Evolutionary conservation across 2,888 invertebrate species (phyloP).

Genomic region (Ceratothoa steindachneri): DNA sequence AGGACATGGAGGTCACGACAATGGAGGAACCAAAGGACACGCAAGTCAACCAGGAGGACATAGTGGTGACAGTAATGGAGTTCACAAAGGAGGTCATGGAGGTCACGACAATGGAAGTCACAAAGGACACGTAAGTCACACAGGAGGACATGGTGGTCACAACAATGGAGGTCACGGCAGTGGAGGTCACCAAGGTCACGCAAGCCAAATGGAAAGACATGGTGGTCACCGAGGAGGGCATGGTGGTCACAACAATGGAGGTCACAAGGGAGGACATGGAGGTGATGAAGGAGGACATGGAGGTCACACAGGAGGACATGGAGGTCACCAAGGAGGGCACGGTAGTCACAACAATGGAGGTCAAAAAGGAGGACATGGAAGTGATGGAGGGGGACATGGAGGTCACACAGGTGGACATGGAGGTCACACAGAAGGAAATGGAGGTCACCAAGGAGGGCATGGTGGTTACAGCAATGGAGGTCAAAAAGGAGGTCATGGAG

Average conservation of each 20-base stretch:
- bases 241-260: neutral
- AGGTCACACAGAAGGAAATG: constrained; percentile 1
- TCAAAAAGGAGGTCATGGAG: neutral
- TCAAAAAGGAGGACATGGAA: constrained; percentile 6
- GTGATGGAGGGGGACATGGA: neutral
- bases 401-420: constrained; percentile 5
- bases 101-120: neutral
- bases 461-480: neutral
- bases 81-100: constrained; percentile 3
- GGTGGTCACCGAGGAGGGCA: neutral
- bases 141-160: neutral
- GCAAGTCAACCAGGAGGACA: neutral
- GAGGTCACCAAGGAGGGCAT: neutral
- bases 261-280: constrained; percentile 2
- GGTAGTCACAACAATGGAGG: neutral
- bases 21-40: neutral
- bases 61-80: neutral
- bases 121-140: neutral
- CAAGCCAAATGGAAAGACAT: neutral
- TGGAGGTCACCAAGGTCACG: neutral
- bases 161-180: neutral
- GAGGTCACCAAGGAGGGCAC: neutral
- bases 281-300: neutral
- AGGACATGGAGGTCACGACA: neutral
- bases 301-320: neutral